Evolutionary conservation across 2,113 vertebrate genomes (phyloP).

Genomic region (Chloropsis hardwickii): DNA sequence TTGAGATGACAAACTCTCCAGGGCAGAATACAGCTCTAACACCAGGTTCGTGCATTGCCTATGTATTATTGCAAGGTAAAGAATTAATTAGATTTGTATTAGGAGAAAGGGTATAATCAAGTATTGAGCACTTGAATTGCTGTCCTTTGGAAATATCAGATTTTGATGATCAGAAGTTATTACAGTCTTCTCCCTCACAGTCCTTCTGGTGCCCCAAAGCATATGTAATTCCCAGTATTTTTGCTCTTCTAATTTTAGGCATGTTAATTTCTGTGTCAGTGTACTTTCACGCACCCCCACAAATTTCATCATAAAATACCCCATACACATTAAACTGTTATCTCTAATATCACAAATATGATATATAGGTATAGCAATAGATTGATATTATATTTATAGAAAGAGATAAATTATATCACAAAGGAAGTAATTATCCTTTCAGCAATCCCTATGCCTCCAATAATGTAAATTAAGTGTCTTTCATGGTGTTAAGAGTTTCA

Average conservation of each 20-base stretch:
- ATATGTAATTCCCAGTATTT: background rate
- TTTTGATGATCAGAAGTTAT: background rate
- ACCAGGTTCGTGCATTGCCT: background rate
- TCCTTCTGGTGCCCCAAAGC: background rate
- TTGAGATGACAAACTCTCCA: background rate
- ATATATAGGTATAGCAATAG: background rate
- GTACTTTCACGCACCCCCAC: too few species aligned
- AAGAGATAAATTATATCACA: background rate
- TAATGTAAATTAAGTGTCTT: background rate
- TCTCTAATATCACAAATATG: background rate
- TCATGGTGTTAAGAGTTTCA: background rate
- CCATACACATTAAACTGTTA: background rate
- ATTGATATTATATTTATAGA: background rate
- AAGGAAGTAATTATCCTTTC: background rate
- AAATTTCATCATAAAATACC: background rate
- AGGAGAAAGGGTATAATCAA: background rate
- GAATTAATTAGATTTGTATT: background rate
- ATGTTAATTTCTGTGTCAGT: too few species aligned
- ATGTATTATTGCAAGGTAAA: background rate
- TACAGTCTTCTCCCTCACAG: background rate
- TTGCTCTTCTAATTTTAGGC: background rate
- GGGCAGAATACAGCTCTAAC: background rate
- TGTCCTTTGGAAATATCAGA: background rate
- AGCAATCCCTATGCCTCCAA: background rate
- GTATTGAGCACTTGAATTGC: background rate